Base-by-base conservation (phyloP, 2,888 invertebrate species). In the Hydraecia micacea region DNA sequence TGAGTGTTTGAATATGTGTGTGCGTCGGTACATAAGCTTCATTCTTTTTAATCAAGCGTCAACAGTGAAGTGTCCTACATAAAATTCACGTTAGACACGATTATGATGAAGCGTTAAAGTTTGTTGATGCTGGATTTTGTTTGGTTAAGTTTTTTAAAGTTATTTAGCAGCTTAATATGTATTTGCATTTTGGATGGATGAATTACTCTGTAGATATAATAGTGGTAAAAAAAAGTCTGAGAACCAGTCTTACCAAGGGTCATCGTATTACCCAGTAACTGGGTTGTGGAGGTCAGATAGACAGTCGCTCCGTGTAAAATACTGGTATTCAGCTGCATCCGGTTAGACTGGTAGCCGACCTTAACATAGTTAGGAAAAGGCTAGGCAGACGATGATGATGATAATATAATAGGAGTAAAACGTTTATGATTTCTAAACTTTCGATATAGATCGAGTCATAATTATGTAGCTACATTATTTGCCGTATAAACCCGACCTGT, bases 1-100 rank as follows among this genome's bases (percentile, higher is more conserved):
- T 60, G 65, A 75, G 52, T 39, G 60, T 73, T 70, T 49, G 39
- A 72, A 74, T 77, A 77, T 60, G 55, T 82, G 70, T 39, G 42
- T 32, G 21, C 6, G 11, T 42, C 6, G 1, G 21, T 68, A 36
- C 15, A 21, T 71, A 73, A 32, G 42, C 67, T 63, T 71, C 62
- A 83, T 74, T 73, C 42, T 62, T 76, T 71, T 67, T 63, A 60
- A 68, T 76, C 71, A 80, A 25, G 18, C 25, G 5, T 15, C 28
- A 71, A 39, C 28, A 28, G 9, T 46, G 36, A 55, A 73, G 42
- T 18, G 42, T 55, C 36, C 36, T 21, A 28, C 60, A 80, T 55
- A 60, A 42, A 55, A 79, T 79, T 36, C 28, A 62, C 25, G 15
- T 42, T 36, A 73, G 42, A 73, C n/a, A 32, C 21, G 9, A 73